Evolutionary conservation across 2,113 vertebrate genomes (phyloP).

Genomic region (Austrofundulus limnaeus): DNA sequence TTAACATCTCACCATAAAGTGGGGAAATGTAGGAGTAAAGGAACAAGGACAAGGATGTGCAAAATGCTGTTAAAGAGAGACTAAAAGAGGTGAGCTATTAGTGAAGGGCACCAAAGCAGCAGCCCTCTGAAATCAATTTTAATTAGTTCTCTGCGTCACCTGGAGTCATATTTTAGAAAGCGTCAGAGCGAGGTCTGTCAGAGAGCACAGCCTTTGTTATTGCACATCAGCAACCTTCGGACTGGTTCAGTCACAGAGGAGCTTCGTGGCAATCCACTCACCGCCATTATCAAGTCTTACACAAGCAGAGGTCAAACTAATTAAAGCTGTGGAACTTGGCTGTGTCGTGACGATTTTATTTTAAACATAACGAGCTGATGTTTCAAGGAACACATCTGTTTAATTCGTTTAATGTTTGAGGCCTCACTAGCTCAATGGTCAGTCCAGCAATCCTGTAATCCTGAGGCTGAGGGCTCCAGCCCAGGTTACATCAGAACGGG

Average conservation of each 20-base stretch:
- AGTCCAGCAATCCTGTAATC: too few relatives aligned
- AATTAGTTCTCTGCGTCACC: conserved; percentile 85
- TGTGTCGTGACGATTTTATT: conserved; percentile 9
- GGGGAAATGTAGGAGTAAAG: not conserved
- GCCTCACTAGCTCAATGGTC: too few relatives aligned
- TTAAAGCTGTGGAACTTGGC: conserved; percentile 20
- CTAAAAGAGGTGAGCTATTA: conserved; percentile 33
- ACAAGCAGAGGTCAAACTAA: conserved; percentile 35
- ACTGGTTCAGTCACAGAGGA: conserved; percentile 23
- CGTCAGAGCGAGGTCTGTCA: conserved; percentile 33
- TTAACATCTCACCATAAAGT: conserved; percentile 29
- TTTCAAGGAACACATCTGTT: too few relatives aligned
- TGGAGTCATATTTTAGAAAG: conserved; percentile 83
- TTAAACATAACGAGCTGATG: conserved; percentile 1
- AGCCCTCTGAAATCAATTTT: conserved; percentile 69
- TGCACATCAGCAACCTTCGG: conserved; percentile 35
- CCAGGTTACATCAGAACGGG: too few relatives aligned
- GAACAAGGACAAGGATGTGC: not conserved
- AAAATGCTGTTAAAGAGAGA: conserved; percentile 16
- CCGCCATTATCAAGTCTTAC: conserved; percentile 32
- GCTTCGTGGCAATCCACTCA: conserved; percentile 27
- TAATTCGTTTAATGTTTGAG: too few relatives aligned
- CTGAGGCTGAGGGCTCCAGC: too few relatives aligned
- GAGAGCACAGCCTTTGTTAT: conserved; percentile 47
- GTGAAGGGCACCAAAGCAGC: conserved; percentile 45